Evolutionary conservation across 64 coral and sea anemone species (phyloP).

Genomic region (Actinia equina): DNA sequence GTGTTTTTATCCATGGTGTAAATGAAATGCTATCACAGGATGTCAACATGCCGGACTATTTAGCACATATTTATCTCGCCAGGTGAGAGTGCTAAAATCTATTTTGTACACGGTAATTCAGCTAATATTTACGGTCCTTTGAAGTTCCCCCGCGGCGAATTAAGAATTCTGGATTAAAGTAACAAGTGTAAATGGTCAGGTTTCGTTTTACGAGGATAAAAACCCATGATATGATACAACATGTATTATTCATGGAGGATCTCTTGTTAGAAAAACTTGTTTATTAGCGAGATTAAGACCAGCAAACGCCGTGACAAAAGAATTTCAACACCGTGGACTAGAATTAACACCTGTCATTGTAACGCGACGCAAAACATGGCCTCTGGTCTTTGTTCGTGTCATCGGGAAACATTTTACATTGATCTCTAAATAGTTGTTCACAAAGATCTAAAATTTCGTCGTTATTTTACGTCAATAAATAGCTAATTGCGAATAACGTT

Average conservation of each 20-base stretch:
- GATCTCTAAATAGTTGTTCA: neutral
- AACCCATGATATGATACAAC: neutral
- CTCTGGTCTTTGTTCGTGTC: neutral
- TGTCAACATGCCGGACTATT: neutral
- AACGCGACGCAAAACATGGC: neutral
- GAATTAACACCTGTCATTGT: neutral
- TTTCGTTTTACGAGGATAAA: neutral
- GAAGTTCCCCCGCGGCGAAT: neutral
- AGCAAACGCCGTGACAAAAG: neutral
- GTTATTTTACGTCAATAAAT: neutral
- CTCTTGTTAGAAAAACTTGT: conserved; percentile 13
- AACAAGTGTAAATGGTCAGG: neutral
- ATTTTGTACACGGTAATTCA: neutral
- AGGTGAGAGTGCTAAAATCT: neutral
- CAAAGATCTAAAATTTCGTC: neutral
- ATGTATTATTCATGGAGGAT: conserved; percentile 9
- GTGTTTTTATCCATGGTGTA: neutral
- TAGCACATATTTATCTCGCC: neutral
- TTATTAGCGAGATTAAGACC: neutral
- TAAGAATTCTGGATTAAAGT: neutral
- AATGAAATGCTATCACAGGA: neutral
- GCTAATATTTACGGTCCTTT: neutral
- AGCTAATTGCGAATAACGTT: neutral
- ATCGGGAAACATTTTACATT: neutral
- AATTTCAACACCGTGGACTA: neutral